Percentiles rank a stretch among this genome's conserved stretches.
Evolutionary conservation across 2,113 vertebrate genomes (phyloP).

Genomic region (Triplophysa dalaica): DNA sequence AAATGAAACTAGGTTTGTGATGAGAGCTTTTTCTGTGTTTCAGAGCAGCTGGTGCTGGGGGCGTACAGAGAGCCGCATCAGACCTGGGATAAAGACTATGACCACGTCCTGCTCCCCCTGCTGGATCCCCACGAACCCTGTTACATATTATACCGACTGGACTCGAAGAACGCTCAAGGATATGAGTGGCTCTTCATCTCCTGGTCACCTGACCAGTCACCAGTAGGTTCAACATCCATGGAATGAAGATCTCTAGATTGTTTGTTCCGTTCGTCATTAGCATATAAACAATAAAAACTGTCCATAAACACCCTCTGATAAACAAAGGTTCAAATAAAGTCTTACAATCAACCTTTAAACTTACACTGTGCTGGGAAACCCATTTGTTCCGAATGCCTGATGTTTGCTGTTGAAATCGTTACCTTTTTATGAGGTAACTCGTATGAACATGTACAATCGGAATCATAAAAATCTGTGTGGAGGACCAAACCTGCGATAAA

Average conservation of each 20-base stretch:
- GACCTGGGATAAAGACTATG: constrained; percentile 92
- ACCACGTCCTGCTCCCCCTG: constrained; percentile 84
- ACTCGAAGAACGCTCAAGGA: constrained; percentile 93
- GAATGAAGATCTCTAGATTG: not conserved
- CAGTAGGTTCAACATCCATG: constrained; percentile 70
- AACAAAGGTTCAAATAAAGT: too few species aligned
- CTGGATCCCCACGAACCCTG: constrained; percentile 89
- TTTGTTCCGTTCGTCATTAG: not conserved
- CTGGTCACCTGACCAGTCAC: constrained; percentile 96
- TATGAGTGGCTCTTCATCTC: constrained; percentile 97
- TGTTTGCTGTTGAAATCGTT: too few species aligned
- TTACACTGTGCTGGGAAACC: too few species aligned
- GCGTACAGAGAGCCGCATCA: constrained; percentile 82
- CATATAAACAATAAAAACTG: too few species aligned
- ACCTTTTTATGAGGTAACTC: too few species aligned
- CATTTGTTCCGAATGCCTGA: too few species aligned
- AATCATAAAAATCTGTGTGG: too few species aligned
- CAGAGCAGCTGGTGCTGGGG: constrained; percentile 97
- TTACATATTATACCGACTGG: constrained; percentile 94
- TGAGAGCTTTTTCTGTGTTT: constrained; percentile 65
- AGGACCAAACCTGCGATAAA: too few species aligned
- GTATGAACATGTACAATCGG: too few species aligned
- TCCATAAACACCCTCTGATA: too few species aligned
- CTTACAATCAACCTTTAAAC: too few species aligned
- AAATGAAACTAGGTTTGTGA: constrained; percentile 25